These are phyloP conservation scores for Artibeus jamaicensis DNA, from an alignment of 2,797 vertebrate genomes.

Conservation along the genomic window DNA sequence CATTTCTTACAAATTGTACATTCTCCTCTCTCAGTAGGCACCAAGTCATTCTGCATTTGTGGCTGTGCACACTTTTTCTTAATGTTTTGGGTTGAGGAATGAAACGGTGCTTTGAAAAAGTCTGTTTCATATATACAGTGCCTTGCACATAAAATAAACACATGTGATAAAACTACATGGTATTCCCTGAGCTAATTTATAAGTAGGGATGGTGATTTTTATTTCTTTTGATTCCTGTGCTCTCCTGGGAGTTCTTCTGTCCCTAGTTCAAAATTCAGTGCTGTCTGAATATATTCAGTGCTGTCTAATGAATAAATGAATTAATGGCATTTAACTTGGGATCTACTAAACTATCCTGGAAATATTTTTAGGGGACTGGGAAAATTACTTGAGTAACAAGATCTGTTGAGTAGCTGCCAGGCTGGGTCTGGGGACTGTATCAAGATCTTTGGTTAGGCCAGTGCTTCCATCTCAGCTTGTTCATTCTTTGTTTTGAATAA, in stretches of 20 bases:
- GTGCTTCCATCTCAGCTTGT: neutral
- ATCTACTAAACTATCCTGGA: constrained; percentile 24
- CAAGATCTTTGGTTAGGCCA: constrained; percentile 29
- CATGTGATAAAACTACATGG: neutral
- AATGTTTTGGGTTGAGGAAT: neutral
- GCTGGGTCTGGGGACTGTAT: constrained; percentile 6
- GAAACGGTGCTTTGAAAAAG: neutral
- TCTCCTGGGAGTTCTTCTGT: neutral
- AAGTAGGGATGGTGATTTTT: neutral
- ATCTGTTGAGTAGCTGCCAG: constrained; percentile 1
- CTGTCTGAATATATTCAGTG: neutral
- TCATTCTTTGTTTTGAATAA: constrained; percentile 65
- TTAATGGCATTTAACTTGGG: neutral
- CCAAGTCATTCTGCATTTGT: constrained; percentile 7
- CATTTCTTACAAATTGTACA: neutral
- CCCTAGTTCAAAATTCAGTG: constrained; percentile 35
- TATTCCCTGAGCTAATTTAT: neutral
- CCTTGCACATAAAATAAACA: neutral
- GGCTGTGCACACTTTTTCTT: neutral
- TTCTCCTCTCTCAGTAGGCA: neutral
- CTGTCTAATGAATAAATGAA: neutral
- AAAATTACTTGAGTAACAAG: constrained; percentile 51
- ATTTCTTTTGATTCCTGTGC: neutral
- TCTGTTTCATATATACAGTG: neutral
- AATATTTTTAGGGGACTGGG: constrained; percentile 17